phyloP scores from a whole-genome alignment of 2,888 invertebrate species.

The Pandemis corylana region DNA sequence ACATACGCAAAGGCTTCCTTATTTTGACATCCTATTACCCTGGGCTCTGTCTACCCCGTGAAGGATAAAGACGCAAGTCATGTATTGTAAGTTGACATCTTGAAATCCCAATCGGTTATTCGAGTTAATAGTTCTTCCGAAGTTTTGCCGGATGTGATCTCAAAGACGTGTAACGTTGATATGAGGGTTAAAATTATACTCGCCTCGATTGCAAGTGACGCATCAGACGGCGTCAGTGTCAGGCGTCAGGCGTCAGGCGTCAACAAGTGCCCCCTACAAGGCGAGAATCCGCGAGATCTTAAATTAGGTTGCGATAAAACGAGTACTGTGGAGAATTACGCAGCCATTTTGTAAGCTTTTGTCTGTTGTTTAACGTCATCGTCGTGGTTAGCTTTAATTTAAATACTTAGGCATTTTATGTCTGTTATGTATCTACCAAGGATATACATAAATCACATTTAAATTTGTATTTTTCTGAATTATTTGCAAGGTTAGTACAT shows the following conservation, averaged over 20 bases:
- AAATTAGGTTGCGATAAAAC: slow-evolving; percentile 30
- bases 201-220: slow-evolving; percentile 32
- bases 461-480: too few relatives aligned
- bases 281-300: slow-evolving; percentile 50
- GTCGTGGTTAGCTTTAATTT: neutral
- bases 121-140: neutral
- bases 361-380: neutral
- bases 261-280: slow-evolving; percentile 74
- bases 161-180: slow-evolving; percentile 16
- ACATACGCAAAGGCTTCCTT: too few relatives aligned
- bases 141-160: slow-evolving; percentile 25
- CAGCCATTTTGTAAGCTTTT: slow-evolving; percentile 7
- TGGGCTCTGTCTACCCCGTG: too few relatives aligned
- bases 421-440: neutral
- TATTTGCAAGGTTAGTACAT: too few relatives aligned
- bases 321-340: neutral
- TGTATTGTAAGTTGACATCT: neutral
- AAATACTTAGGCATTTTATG: too few relatives aligned
- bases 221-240: neutral
- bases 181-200: slow-evolving; percentile 30
- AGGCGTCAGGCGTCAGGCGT: slow-evolving; percentile 47
- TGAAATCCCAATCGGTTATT: neutral
- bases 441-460: neutral
- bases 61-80: too few relatives aligned
- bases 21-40: too few relatives aligned